Base-by-base conservation (phyloP, 2,888 invertebrate species). In the Leptogaster cylindrica region DNA sequence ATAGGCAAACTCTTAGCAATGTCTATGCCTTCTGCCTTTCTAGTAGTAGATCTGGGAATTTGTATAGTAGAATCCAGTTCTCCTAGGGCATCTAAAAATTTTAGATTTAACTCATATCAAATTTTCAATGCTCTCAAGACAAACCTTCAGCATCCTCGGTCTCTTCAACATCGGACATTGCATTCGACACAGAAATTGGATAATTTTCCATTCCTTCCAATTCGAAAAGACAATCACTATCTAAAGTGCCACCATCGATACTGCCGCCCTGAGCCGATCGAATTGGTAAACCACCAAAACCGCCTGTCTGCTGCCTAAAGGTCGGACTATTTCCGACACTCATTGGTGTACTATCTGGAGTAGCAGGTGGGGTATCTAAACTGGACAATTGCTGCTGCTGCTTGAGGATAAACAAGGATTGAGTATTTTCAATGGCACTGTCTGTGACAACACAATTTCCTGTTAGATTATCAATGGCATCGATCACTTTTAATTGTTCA, bases 1-100 rank as follows among this genome's bases (percentile, higher is more conserved):
- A 93, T 89, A 36, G 93, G 93, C 75, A 92, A 82, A 71, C 92
- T 92, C 77, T 88, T 89, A 44, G 91, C 92, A 72, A 91, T 78
- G 71, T 75, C 77, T 68, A 69, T 12, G 18, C 51, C 65, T 70
- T 51, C 50, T 71, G 55, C 50, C 33, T 36, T 65, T 65, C 66
- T 70, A 6, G 25, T 55, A 36, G 58, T 28, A 14, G 58, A 65
- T 39, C 70, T 61, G 44, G 78, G 75, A 71, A 80, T 79, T 10
- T 78, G 75, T 73, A 76, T 72, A n/a, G 77, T 75, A 66, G 72
- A 74, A 64, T 79, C 76, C 71, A 80, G 71, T 68, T 79, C 79
- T 63, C 70, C 72, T n/a, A 80, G 73, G n/a, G 80, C 80, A 74
- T 80, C 80, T 80, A 33, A 2, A 67, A 69, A 4, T 18, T 7